A percentile compares a stretch with the other conserved stretches of the same genome.
These are phyloP conservation scores for Periophthalmus modestus DNA, from an alignment of 2,113 vertebrate genomes.

Conservation along the genomic window DNA sequence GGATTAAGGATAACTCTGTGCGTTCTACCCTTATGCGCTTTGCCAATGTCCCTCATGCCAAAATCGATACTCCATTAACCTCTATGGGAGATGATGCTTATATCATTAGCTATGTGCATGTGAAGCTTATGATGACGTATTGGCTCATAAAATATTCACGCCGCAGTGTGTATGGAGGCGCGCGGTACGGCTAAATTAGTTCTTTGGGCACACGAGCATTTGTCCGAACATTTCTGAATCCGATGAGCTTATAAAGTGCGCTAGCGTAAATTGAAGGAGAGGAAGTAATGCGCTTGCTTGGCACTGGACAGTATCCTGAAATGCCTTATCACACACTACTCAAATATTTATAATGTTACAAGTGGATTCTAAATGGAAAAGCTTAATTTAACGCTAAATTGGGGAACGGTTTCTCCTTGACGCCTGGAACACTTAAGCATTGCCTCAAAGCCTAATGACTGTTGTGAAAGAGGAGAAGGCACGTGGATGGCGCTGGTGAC, in stretches of 20 bases:
- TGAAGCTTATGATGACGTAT: slow-evolving; percentile 39
- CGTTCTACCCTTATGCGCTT: slow-evolving; percentile 32
- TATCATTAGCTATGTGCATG: slow-evolving; percentile 51
- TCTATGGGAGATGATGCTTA: slow-evolving; percentile 48
- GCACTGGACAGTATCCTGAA: background rate
- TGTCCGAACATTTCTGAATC: slow-evolving; percentile 23
- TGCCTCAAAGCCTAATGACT: background rate
- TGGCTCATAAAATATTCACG: slow-evolving; percentile 46
- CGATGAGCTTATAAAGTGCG: slow-evolving; percentile 18
- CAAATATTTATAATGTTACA: slow-evolving; percentile 7
- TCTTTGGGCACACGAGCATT: slow-evolving; percentile 13
- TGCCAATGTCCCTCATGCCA: slow-evolving; percentile 42
- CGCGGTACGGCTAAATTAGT: slow-evolving; percentile 37
- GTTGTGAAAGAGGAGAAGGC: slow-evolving; percentile 1
- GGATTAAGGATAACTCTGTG: slow-evolving; percentile 38
- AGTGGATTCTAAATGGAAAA: background rate
- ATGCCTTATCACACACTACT: background rate
- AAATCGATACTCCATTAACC: slow-evolving; percentile 68
- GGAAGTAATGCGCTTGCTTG: background rate
- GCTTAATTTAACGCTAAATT: slow-evolving; percentile 5
- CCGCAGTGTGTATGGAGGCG: slow-evolving; percentile 16
- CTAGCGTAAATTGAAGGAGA: background rate
- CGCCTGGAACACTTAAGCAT: background rate
- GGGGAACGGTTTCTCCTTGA: background rate
- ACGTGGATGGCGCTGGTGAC: background rate